Evolutionary conservation across 2,888 invertebrate species (phyloP), one percentile per base, ranked within the genome.

Genomic region (Lissonota sp.): DNA sequence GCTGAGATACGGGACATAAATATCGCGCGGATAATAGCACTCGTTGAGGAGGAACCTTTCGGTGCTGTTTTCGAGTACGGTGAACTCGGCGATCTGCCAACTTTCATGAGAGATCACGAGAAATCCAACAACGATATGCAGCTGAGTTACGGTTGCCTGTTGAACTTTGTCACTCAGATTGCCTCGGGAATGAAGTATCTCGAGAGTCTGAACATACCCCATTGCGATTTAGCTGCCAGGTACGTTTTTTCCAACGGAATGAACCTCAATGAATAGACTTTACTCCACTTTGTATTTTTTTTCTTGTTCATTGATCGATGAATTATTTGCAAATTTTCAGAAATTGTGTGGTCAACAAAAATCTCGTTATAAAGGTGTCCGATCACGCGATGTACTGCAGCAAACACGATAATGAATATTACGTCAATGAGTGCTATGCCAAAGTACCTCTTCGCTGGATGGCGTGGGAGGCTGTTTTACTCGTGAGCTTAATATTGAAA

Each of bases 161-260:
- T 98, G 87, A 97, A 96, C 94, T 95, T 98, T 92, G 96, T 97
- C 87, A 96, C 96, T 75, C 97, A 98, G 93, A 96, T 98, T 88
- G 97, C 98, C 82, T 97, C 97, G 70, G 98, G 98, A 85, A 98
- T 98, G 97, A 97, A 97, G 91, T 98, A 98, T 93, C 94, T 98
- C 92, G 98, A 98, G 93, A 96, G 96, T 62, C 94, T 97, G 92
- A 97, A 97, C 91, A 95, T 98, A 93, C 97, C 98, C 70, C 98
- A 98, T 93, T 95, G 98, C 86, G 98, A 98, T 93, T 94, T 98
- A 86, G 96, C 98, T 76, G 97, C 98, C 70, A 95, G 96, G 96
- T 96, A 93, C 93, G 88, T 51, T 7, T 26, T 26, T 26, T 26
- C 26, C 26, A 26, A 26, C 26, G 26, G 26, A 26, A 26, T 26